Percentiles rank a stretch among this genome's conserved stretches.
phyloP scores from a whole-genome alignment of 2,888 invertebrate species.

The Apantesis nais region DNA sequence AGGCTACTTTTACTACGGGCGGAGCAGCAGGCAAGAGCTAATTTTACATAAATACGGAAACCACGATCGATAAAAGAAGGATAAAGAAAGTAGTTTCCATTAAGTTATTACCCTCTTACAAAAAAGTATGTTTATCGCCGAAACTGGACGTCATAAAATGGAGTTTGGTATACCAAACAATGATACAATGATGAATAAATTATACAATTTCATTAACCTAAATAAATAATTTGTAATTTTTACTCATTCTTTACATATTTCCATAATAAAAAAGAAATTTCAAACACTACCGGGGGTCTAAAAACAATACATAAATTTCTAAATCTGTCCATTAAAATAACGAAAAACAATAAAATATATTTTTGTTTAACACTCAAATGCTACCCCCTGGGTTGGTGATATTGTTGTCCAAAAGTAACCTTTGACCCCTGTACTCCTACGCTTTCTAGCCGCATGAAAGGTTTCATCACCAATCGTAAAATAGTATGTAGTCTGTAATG shows the following conservation, averaged over 20 bases:
- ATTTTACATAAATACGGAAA: too few relatives aligned
- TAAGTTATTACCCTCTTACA: neutral
- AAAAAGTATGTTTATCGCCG: neutral
- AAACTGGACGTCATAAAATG: neutral
- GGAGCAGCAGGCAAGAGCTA: too few relatives aligned
- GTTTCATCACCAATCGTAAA: slow-evolving; percentile 11
- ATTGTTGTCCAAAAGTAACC: slow-evolving; percentile 7
- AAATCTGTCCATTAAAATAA: slow-evolving; percentile 32
- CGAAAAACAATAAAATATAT: slow-evolving; percentile 26
- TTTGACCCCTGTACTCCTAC: slow-evolving; percentile 10
- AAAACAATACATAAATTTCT: slow-evolving; percentile 39
- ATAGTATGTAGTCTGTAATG: slow-evolving; percentile 5
- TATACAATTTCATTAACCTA: slow-evolving; percentile 18
- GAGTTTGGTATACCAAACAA: neutral
- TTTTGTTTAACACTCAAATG: slow-evolving; percentile 33
- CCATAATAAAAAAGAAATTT: slow-evolving; percentile 2
- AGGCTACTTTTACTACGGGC: too few relatives aligned
- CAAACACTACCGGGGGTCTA: slow-evolving; percentile 43
- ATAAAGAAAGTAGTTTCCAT: too few relatives aligned
- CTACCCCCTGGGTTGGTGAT: slow-evolving; percentile 37
- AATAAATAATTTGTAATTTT: slow-evolving; percentile 25
- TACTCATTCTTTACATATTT: slow-evolving; percentile 19
- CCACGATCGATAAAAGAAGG: too few relatives aligned
- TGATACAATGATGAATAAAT: slow-evolving; percentile 15
- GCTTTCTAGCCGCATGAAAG: slow-evolving; percentile 12